phyloP scores from a whole-genome alignment of 2,797 vertebrate genomes.

The Tenualosa thibaudeaui region DNA sequence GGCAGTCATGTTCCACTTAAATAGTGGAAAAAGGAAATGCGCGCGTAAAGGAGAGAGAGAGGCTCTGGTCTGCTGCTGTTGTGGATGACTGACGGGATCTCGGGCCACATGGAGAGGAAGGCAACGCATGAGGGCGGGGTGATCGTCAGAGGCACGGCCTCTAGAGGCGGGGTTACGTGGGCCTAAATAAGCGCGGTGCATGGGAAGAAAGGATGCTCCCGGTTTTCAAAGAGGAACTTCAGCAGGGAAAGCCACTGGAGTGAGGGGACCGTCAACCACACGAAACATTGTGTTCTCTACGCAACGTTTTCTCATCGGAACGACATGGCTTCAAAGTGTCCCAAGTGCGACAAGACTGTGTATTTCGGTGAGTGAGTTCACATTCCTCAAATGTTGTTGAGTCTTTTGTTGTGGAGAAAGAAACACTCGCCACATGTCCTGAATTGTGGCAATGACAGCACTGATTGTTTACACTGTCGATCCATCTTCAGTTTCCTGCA shows the following conservation, averaged over 20 bases:
- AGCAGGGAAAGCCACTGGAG: not conserved
- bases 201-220: slow-evolving; percentile 23
- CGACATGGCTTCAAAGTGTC: slow-evolving; percentile 92
- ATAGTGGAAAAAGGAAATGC: slow-evolving; percentile 47
- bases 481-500: not conserved
- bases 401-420: not conserved
- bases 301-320: not conserved
- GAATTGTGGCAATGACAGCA: not conserved
- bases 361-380: slow-evolving; percentile 89
- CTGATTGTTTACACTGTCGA: slow-evolving; percentile 5
- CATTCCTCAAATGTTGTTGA: not conserved
- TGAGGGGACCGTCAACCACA: slow-evolving; percentile 1
- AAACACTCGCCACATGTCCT: not conserved
- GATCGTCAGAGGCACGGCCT: slow-evolving; percentile 52
- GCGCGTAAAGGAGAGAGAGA: slow-evolving; percentile 28
- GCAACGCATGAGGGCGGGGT: slow-evolving; percentile 25
- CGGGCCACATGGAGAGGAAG: too few species aligned
- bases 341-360: slow-evolving; percentile 95
- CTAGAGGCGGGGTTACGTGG: slow-evolving; percentile 17
- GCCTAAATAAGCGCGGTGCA: slow-evolving; percentile 26
- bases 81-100: not conserved
- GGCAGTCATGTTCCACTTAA: slow-evolving; percentile 40
- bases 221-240: slow-evolving; percentile 19
- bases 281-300: slow-evolving; percentile 18
- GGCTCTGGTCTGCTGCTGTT: not conserved